A percentile compares a stretch with the other conserved stretches of the same genome.
phyloP scores from a whole-genome alignment of 2,888 invertebrate genomes.

The Chymomyza caudatula region DNA sequence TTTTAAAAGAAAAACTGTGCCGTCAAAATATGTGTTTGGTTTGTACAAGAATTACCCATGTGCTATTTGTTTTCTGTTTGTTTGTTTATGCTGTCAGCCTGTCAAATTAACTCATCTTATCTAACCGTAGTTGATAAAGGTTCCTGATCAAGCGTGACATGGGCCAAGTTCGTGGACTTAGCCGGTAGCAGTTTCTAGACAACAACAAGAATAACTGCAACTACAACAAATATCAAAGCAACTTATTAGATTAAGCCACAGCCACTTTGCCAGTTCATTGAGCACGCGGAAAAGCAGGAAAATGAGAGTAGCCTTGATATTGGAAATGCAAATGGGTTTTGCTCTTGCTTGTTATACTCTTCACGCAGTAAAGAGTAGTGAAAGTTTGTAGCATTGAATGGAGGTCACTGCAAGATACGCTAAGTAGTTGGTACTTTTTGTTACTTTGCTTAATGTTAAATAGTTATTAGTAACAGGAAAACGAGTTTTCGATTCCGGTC shows the following conservation, averaged over 20 bases:
- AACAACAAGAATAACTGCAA: constrained; percentile 37
- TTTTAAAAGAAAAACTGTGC: no score
- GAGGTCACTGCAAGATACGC: no score
- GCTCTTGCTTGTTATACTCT: no score
- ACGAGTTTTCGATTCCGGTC: no score
- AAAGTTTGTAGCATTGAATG: no score
- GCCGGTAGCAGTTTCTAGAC: constrained; percentile 16
- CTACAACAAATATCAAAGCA: constrained; percentile 11
- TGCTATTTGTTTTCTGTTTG: neutral
- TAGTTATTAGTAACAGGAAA: no score
- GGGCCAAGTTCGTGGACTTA: constrained; percentile 2
- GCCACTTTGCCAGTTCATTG: constrained; percentile 49
- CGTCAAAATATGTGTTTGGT: constrained; percentile 21
- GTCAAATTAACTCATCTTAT: constrained; percentile 31
- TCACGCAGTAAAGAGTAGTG: no score
- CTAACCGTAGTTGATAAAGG: constrained; percentile 42
- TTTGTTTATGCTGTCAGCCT: constrained; percentile 14
- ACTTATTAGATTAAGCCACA: constrained; percentile 31
- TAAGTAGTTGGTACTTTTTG: no score
- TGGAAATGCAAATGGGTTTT: neutral
- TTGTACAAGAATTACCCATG: neutral
- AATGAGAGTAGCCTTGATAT: neutral
- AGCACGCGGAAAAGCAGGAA: constrained; percentile 7
- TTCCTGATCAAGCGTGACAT: constrained; percentile 10
- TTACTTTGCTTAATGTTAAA: no score